phyloP scores from a whole-genome alignment of 2,113 vertebrate species.

The Junco hyemalis region DNA sequence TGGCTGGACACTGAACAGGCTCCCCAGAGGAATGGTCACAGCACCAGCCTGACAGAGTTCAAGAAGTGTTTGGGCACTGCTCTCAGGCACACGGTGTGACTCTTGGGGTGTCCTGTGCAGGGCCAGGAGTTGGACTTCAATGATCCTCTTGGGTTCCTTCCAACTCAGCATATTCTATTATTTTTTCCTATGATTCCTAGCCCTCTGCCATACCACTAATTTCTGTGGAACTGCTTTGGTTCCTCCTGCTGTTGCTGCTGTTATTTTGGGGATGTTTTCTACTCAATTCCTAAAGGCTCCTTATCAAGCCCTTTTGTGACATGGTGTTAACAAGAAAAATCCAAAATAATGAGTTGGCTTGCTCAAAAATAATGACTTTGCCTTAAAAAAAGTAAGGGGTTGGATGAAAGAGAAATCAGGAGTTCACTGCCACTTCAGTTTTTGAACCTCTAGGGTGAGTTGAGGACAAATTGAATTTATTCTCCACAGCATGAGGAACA shows the following conservation, averaged over 20 bases:
- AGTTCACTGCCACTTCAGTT: background rate
- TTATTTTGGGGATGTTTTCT: background rate
- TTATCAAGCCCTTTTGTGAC: background rate
- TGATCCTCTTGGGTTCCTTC: background rate
- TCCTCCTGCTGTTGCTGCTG: background rate
- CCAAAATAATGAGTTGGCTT: background rate
- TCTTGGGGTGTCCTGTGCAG: background rate
- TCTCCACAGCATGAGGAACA: background rate
- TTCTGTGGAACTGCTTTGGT: background rate
- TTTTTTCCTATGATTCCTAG: background rate
- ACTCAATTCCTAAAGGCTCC: rapidly evolving
- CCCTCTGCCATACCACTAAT: background rate
- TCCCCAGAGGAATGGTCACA: rapidly evolving
- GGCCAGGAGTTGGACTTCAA: background rate
- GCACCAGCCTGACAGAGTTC: background rate
- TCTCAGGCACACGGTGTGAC: background rate
- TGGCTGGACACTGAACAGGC: rapidly evolving
- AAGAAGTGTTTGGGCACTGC: rapidly evolving
- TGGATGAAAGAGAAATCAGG: background rate
- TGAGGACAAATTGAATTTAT: background rate
- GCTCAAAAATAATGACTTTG: background rate
- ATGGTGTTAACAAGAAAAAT: background rate
- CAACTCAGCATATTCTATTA: background rate
- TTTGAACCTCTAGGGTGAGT: background rate
- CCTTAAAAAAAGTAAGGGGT: background rate